Percentiles rank a stretch among this genome's conserved stretches.
phyloP scores from a whole-genome alignment of 1,140 invertebrate genomes.

The Sipha flava region DNA sequence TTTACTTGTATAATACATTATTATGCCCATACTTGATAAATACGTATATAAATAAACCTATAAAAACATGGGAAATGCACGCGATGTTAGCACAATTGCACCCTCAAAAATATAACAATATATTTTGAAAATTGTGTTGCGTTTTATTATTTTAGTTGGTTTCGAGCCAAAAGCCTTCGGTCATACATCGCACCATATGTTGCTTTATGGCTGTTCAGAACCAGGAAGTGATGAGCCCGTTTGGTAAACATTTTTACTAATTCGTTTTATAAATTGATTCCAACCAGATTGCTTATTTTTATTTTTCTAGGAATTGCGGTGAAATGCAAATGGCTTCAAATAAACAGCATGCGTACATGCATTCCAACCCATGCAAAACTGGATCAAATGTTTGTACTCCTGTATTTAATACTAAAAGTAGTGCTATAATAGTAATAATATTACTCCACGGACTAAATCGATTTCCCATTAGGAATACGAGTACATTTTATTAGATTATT shows the following conservation, averaged over 20 bases:
- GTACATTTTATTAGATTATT: no score
- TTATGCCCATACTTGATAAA: no score
- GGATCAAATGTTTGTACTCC: slow-evolving; percentile 56
- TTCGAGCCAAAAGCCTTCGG: slow-evolving; percentile 89
- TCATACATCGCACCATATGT: slow-evolving; percentile 88
- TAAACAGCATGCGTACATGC: slow-evolving; percentile 41
- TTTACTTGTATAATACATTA: no score
- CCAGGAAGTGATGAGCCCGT: slow-evolving; percentile 69
- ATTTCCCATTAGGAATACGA: no score
- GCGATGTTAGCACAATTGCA: no score
- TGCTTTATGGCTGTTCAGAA: slow-evolving; percentile 83
- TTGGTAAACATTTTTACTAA: slow-evolving; percentile 55
- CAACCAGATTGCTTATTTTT: not conserved
- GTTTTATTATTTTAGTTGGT: slow-evolving; percentile 58
- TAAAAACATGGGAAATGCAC: no score
- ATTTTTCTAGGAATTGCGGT: slow-evolving; percentile 70
- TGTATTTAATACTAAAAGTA: not conserved
- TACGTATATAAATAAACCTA: no score
- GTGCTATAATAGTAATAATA: no score
- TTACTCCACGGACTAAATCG: no score
- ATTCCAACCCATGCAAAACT: slow-evolving; percentile 57
- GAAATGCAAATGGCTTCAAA: slow-evolving; percentile 64
- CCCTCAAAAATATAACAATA: no score
- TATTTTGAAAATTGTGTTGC: no score
- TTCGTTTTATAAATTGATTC: not conserved